A percentile compares a stretch with the other conserved stretches of the same genome.
These are phyloP conservation scores for Limonius californicus DNA, from an alignment of 1,140 invertebrate species.

Conservation along the genomic window DNA sequence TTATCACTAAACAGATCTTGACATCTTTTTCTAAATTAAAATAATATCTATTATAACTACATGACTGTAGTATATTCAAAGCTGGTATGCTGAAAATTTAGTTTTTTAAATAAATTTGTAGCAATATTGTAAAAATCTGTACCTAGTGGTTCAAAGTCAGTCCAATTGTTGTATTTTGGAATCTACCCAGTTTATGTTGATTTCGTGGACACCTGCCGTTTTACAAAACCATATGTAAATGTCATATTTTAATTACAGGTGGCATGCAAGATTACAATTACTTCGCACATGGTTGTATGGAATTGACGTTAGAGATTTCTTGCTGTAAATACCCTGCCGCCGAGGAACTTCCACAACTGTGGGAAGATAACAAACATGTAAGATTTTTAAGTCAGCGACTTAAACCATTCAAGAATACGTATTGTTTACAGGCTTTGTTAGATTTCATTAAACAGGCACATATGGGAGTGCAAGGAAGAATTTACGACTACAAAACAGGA, in stretches of 20 bases:
- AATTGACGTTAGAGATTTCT: conserved; percentile 63
- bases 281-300: conserved; percentile 61
- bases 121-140: no score
- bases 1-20: no score
- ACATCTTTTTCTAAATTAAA: no score
- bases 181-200: no score
- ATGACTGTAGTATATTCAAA: no score
- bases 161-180: no score
- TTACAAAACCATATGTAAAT: neutral
- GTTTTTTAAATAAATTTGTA: no score
- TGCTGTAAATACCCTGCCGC: conserved; percentile 60
- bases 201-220: no score
- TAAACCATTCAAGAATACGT: neutral
- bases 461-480: conserved; percentile 50
- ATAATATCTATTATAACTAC: no score
- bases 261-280: conserved; percentile 70
- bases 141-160: no score
- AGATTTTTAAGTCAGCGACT: conserved; percentile 15
- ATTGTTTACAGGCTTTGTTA: conserved; percentile 40
- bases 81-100: no score
- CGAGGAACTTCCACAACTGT: conserved; percentile 52
- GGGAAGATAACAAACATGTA: conserved; percentile 57
- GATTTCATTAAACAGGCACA: conserved; percentile 42
- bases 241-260: conserved; percentile 33
- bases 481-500: conserved; percentile 44